Evolutionary conservation across 1,140 invertebrate species (phyloP).

Genomic region (Maconellicoccus hirsutus): DNA sequence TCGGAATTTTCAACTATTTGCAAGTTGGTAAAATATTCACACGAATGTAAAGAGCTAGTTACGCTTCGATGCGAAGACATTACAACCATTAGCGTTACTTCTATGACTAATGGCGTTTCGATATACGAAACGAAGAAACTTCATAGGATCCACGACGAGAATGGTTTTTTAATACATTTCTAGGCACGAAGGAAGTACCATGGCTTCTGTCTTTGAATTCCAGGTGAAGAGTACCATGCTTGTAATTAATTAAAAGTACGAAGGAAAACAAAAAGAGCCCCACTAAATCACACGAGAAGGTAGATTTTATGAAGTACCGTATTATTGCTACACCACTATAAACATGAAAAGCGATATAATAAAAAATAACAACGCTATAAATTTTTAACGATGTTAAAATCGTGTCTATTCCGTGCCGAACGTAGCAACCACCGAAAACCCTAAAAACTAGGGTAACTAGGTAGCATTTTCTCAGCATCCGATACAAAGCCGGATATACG

Average conservation of each 20-base stretch:
- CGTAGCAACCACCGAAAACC: not conserved
- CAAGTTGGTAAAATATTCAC: not conserved
- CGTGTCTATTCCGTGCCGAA: not conserved
- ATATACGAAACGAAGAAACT: not conserved
- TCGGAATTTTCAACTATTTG: not conserved
- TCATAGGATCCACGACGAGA: too few relatives aligned
- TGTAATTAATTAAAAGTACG: too few relatives aligned
- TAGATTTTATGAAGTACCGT: not conserved
- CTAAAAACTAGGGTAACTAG: too few relatives aligned
- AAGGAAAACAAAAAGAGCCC: too few relatives aligned
- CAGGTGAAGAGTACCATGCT: too few relatives aligned
- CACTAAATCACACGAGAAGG: too few relatives aligned
- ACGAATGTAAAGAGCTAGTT: not conserved
- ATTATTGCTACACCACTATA: conserved; percentile 5
- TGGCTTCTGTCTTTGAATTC: not conserved
- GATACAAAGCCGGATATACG: not conserved
- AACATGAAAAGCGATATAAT: conserved; percentile 9
- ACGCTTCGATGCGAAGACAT: not conserved
- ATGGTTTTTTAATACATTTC: too few relatives aligned
- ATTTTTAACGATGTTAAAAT: not conserved
- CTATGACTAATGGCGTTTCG: not conserved
- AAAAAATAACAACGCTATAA: conserved; percentile 9
- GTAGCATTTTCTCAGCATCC: not conserved
- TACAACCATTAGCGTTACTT: not conserved
- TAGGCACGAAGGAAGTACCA: not conserved